These are phyloP conservation scores for Euzophera pinguis DNA, from an alignment of 2,888 invertebrate genomes.

Conservation along the genomic window DNA sequence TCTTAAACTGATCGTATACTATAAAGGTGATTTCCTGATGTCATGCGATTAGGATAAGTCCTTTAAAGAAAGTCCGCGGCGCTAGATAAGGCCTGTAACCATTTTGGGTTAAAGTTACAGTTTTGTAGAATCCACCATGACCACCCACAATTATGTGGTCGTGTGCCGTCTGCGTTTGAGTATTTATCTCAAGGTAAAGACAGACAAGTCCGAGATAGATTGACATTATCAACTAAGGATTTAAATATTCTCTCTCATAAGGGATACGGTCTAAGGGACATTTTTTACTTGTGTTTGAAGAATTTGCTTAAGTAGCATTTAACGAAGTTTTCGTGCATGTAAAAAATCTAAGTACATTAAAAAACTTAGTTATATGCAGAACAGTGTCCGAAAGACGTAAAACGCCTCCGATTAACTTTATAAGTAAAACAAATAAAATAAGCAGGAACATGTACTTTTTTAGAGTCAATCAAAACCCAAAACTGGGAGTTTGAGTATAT, in stretches of 20 bases:
- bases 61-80: slow-evolving; percentile 33
- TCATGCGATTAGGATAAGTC: slow-evolving; percentile 63
- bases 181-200: too few relatives aligned
- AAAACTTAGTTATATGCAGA: neutral
- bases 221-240: too few relatives aligned
- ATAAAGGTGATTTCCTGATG: slow-evolving; percentile 41
- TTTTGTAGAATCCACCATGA: neutral
- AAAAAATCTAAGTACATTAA: neutral
- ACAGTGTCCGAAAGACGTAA: neutral
- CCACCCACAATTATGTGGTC: neutral
- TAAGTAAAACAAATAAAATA: neutral
- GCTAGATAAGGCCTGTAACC: slow-evolving; percentile 15
- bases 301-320: too few relatives aligned
- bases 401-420: slow-evolving; percentile 3
- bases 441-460: neutral
- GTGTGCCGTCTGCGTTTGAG: neutral
- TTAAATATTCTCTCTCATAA: too few relatives aligned
- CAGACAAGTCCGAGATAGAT: too few relatives aligned
- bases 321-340: too few relatives aligned
- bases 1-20: neutral
- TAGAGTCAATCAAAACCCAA: neutral
- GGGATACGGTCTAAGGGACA: too few relatives aligned
- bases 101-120: neutral
- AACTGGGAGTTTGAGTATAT: neutral
- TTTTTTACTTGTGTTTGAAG: too few relatives aligned